Percentiles rank a stretch among this genome's conserved stretches.
Conservation (phyloP, 35 echinoderm and acorn worm species). For the Ophiothrix spiculata region DNA sequence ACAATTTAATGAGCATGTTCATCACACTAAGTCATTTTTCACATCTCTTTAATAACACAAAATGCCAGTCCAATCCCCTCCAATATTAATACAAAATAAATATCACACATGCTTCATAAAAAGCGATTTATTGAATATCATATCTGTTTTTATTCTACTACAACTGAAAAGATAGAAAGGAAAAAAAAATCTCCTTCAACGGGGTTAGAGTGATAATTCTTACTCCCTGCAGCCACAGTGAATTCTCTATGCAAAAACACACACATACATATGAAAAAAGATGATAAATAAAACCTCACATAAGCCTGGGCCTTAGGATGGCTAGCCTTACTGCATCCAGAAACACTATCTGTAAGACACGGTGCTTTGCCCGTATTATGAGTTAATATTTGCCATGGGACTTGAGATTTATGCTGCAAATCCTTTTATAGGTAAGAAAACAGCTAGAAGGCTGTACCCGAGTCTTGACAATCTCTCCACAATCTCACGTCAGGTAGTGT, state of each 20-base stretch:
- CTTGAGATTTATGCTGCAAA: not conserved
- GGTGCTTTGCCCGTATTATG: conserved; percentile 4
- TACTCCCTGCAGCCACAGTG: not conserved
- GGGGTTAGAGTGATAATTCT: not conserved
- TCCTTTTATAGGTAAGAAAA: conserved; percentile 16
- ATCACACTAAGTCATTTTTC: no score
- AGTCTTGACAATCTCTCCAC: not conserved
- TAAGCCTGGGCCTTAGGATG: not conserved
- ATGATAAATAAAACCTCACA: not conserved
- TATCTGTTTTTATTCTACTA: not conserved
- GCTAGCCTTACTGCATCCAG: not conserved
- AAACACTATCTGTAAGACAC: not conserved
- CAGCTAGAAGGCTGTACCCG: not conserved
- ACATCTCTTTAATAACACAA: not conserved
- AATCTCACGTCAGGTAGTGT: not conserved
- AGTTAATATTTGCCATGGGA: conserved; percentile 8
- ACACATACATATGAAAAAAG: not conserved
- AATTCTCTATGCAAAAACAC: conserved; percentile 10
- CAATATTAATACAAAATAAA: not conserved
- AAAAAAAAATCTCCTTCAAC: not conserved
- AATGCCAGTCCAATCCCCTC: not conserved
- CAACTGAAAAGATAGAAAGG: not conserved
- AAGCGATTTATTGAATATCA: not conserved
- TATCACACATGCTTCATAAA: not conserved
- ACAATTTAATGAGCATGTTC: no score